Percentiles rank a stretch among this genome's conserved stretches.
phyloP scores from a whole-genome alignment of 2,888 invertebrate species.

The Colostygia pectinataria region DNA sequence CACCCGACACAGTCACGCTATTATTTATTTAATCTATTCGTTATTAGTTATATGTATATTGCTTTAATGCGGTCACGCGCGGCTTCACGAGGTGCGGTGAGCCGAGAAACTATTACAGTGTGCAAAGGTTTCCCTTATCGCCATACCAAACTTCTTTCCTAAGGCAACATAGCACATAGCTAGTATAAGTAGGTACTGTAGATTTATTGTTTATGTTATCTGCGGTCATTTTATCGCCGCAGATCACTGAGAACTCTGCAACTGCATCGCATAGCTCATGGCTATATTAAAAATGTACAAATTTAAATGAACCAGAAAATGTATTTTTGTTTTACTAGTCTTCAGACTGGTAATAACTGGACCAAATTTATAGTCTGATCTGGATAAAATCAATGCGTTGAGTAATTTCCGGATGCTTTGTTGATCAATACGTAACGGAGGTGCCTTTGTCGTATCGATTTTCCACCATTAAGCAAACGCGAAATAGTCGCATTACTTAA shows the following conservation, averaged over 20 bases:
- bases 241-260: no score
- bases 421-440: neutral
- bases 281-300: no score
- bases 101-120: neutral
- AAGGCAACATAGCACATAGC: neutral
- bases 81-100: neutral
- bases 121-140: slow-evolving; percentile 1
- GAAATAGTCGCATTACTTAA: neutral
- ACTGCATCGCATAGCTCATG: no score
- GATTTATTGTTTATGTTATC: neutral
- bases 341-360: no score
- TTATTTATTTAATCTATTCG: neutral
- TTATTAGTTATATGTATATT: no score
- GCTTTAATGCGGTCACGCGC: slow-evolving; percentile 1
- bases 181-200: no score
- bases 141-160: neutral
- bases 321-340: no score
- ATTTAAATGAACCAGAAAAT: no score
- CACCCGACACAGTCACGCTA: no score
- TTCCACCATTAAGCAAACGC: neutral
- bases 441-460: neutral
- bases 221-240: neutral
- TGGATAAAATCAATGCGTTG: neutral
- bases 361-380: no score
- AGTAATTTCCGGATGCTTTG: slow-evolving; percentile 1